Base-by-base conservation (phyloP, 2,113 vertebrate species). In the Sylvia atricapilla region DNA sequence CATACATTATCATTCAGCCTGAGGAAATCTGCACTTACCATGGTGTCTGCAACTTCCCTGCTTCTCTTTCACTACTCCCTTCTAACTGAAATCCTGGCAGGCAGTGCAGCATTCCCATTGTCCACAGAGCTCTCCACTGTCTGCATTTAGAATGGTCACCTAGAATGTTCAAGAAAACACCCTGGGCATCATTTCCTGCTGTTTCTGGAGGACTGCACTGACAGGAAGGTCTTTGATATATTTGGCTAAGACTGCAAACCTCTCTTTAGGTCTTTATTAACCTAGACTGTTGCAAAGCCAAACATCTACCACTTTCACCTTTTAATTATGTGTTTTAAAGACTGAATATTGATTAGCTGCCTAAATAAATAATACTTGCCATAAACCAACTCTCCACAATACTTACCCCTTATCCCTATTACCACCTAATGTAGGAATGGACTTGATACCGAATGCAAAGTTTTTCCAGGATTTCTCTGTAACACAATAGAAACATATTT, bases 381-480 rank as follows among this genome's bases (percentile, higher is more conserved):
- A 10, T 67, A 87, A 93, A 77, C 28, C 0, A 2, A 33, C 44
- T 88, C 44, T 67, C 25, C 27, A 60, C 39, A 59, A 72, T 28
- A 33, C 28, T 93, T 46, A 37, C 33, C 23, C 30, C 43, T 59
- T 70, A 70, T 37, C 25, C 11, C 1, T 35, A 41, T 55, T 62
- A 63, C 30, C 10, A 35, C 55, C 37, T 87, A 75, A 49, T 43
- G 17, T 39, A 74, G 30, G 19, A 77, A 67, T 9, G 33, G 44
- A 82, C 23, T 59, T 59, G 58, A 72, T 44, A 72, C 0, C 0
- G 0, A 50, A 46, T 39, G 81, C 21, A 27, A 47, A 62, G 14
- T 53, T 91, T 80, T 82, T 41, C 33, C 33, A 78, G 10, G 24
- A 67, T 84, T 93, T 89, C 39, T 63, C 93, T 56, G 20, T 50